Conservation (phyloP, 2,797 vertebrate genomes). For the Peromyscus aztecus region DNA sequence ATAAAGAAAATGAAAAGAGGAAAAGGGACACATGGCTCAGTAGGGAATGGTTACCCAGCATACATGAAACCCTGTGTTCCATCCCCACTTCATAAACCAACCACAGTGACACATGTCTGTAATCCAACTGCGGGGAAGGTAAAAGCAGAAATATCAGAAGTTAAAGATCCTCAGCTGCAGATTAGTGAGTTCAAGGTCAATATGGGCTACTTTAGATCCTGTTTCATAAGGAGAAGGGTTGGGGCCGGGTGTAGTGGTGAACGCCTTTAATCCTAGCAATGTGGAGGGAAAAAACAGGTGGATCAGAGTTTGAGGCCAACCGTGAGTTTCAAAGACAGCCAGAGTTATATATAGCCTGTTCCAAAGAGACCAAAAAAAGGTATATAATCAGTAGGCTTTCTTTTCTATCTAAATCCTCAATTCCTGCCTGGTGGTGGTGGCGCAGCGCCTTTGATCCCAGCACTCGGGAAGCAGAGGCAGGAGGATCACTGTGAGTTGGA, state of each 20-base stretch:
- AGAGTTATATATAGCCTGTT: not conserved
- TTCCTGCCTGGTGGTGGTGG: no score
- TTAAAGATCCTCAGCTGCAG: not conserved
- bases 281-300: not conserved
- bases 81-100: no score
- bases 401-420: not conserved
- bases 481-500: no score
- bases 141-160: not conserved
- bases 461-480: no score
- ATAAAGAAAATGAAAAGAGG: not conserved
- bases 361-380: not conserved
- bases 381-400: not conserved
- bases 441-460: no score
- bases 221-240: not conserved
- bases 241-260: not conserved
- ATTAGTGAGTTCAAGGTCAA: not conserved
- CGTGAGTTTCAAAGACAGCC: not conserved
- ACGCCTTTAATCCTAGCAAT: not conserved
- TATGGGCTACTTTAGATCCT: not conserved
- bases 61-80: not conserved
- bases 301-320: not conserved
- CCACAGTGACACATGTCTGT: not conserved
- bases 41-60: not conserved
- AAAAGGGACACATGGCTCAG: not conserved
- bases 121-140: not conserved